Percentiles rank a stretch among this genome's conserved stretches.
phyloP scores from a whole-genome alignment of 1,140 invertebrate genomes.

The Philotrypesis tridentata region DNA sequence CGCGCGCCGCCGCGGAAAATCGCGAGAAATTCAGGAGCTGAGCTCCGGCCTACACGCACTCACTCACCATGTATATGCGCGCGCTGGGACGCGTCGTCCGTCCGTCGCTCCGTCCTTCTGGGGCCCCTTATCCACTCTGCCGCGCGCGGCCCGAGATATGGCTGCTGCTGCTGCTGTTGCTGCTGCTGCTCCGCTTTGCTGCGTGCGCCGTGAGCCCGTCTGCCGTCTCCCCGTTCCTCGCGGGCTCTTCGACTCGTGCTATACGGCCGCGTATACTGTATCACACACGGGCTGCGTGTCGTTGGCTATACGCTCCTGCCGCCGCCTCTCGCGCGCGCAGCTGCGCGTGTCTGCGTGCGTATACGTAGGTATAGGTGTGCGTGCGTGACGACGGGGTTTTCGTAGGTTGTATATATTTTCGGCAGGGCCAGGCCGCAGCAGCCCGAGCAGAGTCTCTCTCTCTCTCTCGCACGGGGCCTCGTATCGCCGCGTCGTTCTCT shows the following conservation, averaged over 20 bases:
- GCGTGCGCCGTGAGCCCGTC: too few relatives aligned
- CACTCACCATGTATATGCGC: neutral
- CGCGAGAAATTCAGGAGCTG: neutral
- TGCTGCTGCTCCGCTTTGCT: neutral
- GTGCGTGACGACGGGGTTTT: neutral
- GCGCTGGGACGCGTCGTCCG: neutral
- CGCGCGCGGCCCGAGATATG: neutral
- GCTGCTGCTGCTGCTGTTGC: neutral
- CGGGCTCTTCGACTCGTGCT: neutral
- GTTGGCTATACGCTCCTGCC: too few relatives aligned
- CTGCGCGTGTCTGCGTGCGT: neutral
- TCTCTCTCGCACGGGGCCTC: slow-evolving; percentile 13
- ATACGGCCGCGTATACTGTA: neutral
- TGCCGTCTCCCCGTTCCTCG: neutral
- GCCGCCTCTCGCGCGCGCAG: too few relatives aligned
- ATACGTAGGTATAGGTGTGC: neutral
- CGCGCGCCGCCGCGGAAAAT: slow-evolving; percentile 19
- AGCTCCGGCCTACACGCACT: neutral
- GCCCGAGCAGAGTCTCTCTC: neutral
- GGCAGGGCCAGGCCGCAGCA: slow-evolving; percentile 7
- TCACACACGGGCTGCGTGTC: neutral
- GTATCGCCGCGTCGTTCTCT: neutral
- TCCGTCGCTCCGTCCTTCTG: neutral
- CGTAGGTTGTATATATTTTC: slow-evolving; percentile 21
- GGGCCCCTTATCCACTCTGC: neutral